Base-by-base conservation (phyloP, 2,797 vertebrate species). In the Argya squamiceps region DNA sequence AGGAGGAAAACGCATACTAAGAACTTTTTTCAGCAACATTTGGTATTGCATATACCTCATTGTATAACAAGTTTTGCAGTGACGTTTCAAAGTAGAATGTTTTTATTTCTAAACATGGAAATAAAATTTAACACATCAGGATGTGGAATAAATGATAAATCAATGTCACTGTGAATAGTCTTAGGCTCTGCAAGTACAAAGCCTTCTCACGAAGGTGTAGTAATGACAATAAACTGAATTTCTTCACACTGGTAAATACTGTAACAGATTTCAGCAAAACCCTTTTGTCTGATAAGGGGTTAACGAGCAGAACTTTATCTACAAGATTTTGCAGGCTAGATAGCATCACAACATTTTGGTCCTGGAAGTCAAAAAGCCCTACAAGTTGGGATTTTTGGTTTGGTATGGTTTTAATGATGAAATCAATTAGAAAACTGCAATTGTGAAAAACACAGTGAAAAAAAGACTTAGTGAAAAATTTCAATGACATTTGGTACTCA, bases 401-500 rank as follows among this genome's bases (percentile, higher is more conserved):
- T 73, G 5, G 13, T 49, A 41, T 32, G 13, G 23, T 58, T 49
- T 21, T 2, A 58, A 67, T 18, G 2, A 37, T 24, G 4, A 27
- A 63, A 36, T 67, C 47, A 55, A 12, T 67, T 47, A 39, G 36
- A 59, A 84, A 94, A 46, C 5, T 18, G 14, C 0, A 15, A 11
- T 34, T 47, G 10, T 15, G 6, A 60, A 83, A 92, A 67, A 3
- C 9, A 69, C 39, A 18, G 14, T 17, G 6, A 43, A 59, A 92
- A 84, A 84, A 84, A 27, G 0, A 32, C 24, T 67, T 12, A 58
- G 30, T 37, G 0, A 65, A 79, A 88, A 71, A 29, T 12, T 29
- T 58, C 11, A 27, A 0, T 0, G 1, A 37, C 11, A 3, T 29
- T 9, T 80, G 46, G 24, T 10, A 10, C 22, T 83, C n/a, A 83